Evolutionary conservation across 2,113 vertebrate genomes (phyloP).

Genomic region (Aphelocoma coerulescens): DNA sequence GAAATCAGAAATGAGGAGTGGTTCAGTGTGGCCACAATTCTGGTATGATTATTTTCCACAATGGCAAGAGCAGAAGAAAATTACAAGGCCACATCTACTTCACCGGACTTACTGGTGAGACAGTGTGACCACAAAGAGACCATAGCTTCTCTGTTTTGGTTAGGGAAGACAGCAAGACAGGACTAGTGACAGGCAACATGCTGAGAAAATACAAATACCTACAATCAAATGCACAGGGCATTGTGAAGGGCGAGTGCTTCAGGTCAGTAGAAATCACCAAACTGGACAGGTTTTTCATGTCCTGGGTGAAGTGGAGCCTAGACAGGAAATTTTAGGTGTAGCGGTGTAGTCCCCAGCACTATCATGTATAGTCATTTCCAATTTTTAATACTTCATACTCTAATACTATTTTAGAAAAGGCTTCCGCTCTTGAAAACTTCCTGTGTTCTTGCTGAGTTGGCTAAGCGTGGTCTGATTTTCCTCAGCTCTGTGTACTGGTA

Average conservation of each 20-base stretch:
- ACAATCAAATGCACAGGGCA: not conserved
- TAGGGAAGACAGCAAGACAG: not conserved
- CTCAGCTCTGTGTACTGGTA: not conserved
- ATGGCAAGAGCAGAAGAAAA: not conserved
- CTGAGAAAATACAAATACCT: not conserved
- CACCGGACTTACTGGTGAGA: not conserved
- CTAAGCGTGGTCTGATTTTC: not conserved
- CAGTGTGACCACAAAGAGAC: not conserved
- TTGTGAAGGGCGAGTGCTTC: not conserved
- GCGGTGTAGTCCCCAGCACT: not conserved
- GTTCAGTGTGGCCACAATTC: not conserved
- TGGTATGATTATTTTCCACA: not conserved
- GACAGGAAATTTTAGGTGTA: not conserved
- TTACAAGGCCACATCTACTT: not conserved
- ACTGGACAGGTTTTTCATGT: not conserved
- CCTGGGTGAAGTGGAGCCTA: not conserved
- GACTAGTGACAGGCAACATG: not conserved
- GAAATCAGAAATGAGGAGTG: slow-evolving; percentile 64
- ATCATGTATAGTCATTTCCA: not conserved
- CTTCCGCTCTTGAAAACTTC: not conserved
- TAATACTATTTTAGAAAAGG: not conserved
- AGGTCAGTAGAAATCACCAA: not conserved
- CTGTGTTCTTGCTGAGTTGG: not conserved
- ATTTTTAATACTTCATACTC: not conserved
- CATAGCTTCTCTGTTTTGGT: not conserved